Base-by-base conservation (phyloP, 2,113 vertebrate species). In the Naja naja region DNA sequence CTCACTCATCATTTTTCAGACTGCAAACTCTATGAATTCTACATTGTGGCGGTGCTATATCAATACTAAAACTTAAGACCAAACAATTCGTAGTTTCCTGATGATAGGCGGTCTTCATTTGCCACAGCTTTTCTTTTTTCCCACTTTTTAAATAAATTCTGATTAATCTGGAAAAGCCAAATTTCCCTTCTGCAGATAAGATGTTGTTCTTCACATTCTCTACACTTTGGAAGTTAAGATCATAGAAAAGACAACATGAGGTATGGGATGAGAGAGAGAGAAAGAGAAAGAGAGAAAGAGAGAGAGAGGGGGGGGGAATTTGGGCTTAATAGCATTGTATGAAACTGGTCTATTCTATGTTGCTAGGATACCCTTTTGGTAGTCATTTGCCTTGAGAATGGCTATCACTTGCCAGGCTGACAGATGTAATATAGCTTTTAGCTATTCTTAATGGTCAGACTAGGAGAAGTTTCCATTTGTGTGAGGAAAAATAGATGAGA, bases 291-390 rank as follows among this genome's bases (percentile, higher is more conserved):
- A 25, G 1, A 55, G 5, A 55, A 0, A 55, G 54, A 55, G 1
- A 22, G 54, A 56, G 0, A 7, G 20, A 23, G 5, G 6, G 23
- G 10, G 56, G 27, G 23, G 95, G 96, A 95, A 95, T 96, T 96
- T 96, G 95, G 94, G 91, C 94, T 97, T 96, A 92, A 95, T 97
- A 97, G 85, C 87, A 94, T 85, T 94, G 88, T 91, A 89, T 96
- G 86, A 95, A 95, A 95, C 0, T 93, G 94, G 95, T 89, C 93
- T 93, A 56, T 91, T 93, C 49, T 90, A 43, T 89, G 96, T 97
- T 97, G 95, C 97, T 97, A 97, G 96, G 96, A 96, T 95, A 96
- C 96, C 93, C 47, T 96, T 97, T 94, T 96, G 94, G 93, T 94
- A 92, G 92, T 95, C 95, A 96, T 91, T 96, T 94, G 85, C 94